Conservation (phyloP, 2,888 invertebrate genomes). For the Incurvaria masculella region DNA sequence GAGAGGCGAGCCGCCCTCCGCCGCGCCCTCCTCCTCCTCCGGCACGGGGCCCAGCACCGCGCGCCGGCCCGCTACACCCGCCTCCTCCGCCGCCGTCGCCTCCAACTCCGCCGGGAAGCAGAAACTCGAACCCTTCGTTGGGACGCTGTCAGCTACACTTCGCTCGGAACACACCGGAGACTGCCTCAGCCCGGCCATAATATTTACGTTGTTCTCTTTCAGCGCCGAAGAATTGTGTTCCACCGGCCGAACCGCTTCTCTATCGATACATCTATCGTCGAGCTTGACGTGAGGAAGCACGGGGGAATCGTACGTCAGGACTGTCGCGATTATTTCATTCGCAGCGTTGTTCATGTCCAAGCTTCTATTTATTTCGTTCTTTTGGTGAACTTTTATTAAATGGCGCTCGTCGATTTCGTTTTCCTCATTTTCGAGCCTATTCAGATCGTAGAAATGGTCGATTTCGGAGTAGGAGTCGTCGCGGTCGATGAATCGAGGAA, state of each 20-base stretch:
- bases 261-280: conserved; percentile 33
- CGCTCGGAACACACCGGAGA: too few species aligned
- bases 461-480: conserved; percentile 49
- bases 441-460: conserved; percentile 37
- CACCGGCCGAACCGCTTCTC: conserved; percentile 34
- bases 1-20: conserved; percentile 52
- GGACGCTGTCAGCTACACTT: conserved; percentile 13
- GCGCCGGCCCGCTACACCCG: conserved; percentile 39
- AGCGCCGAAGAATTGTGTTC: conserved; percentile 33
- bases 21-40: conserved; percentile 58
- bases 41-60: conserved; percentile 56
- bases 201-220: conserved; percentile 44
- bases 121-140: conserved; percentile 42
- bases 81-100: conserved; percentile 45
- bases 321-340: conserved; percentile 20
- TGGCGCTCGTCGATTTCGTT: conserved; percentile 45
- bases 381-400: conserved; percentile 42
- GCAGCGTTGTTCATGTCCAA: conserved; percentile 30
- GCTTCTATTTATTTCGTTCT: conserved; percentile 47
- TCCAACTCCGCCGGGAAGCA: conserved; percentile 35
- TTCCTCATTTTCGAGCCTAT: conserved; percentile 37
- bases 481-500: conserved; percentile 45
- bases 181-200: conserved; percentile 28
- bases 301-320: conserved; percentile 20
- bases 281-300: conserved; percentile 20